Evolutionary conservation across 2,113 vertebrate species (phyloP).

Genomic region (Serilophus lunatus): DNA sequence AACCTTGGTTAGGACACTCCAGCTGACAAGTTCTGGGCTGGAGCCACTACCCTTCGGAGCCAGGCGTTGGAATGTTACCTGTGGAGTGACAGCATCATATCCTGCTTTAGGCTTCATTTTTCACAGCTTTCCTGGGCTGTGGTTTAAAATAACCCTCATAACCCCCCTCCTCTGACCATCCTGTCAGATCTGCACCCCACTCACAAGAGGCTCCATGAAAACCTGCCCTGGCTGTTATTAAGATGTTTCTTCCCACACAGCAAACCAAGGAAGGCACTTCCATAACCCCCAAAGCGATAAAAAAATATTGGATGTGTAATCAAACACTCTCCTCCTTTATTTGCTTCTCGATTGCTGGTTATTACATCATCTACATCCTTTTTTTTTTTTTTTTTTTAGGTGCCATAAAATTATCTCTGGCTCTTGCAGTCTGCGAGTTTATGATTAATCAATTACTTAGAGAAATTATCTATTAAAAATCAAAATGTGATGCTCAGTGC

Average conservation of each 20-base stretch:
- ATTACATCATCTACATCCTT: constrained; percentile 34
- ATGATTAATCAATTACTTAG: constrained; percentile 68
- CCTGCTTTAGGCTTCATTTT: background rate
- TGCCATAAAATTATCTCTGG: constrained; percentile 45
- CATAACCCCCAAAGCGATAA: background rate
- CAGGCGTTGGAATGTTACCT: background rate
- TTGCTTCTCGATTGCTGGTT: constrained; percentile 19
- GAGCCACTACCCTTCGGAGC: background rate
- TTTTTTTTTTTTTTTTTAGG: background rate
- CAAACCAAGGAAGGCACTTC: background rate
- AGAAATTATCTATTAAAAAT: constrained; percentile 60
- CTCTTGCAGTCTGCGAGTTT: constrained; percentile 47
- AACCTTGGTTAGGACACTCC: background rate
- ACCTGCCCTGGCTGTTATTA: background rate
- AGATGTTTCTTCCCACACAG: background rate
- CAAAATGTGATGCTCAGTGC: background rate
- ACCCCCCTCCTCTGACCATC: background rate
- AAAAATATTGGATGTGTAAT: constrained; percentile 53
- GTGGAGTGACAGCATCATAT: background rate
- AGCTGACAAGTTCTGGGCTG: background rate
- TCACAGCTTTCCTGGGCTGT: background rate
- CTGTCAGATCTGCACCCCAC: background rate
- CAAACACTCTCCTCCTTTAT: constrained; percentile 34
- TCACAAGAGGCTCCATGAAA: background rate
- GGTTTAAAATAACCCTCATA: background rate